Conservation (phyloP, 2,113 vertebrate species). For the Heterotis niloticus region DNA sequence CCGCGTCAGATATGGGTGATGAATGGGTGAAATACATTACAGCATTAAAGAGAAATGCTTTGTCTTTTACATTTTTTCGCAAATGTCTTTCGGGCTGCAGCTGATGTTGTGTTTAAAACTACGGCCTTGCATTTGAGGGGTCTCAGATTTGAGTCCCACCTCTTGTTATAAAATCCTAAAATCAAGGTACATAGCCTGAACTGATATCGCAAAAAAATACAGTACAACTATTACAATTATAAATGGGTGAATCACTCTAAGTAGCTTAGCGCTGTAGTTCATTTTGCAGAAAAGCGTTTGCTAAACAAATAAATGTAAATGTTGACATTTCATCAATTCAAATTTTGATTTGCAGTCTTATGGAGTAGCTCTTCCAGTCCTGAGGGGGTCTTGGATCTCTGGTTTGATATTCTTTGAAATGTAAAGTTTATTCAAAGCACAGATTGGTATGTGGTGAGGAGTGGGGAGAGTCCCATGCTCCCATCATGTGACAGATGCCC, state of each 20-base stretch:
- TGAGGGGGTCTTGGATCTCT: not conserved
- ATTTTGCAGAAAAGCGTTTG: no score
- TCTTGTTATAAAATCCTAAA: no score
- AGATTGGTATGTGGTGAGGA: not conserved
- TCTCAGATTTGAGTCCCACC: no score
- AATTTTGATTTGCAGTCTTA: not conserved
- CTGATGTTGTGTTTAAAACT: no score
- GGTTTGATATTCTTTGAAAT: not conserved
- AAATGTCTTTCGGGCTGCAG: not conserved
- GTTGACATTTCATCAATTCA: no score
- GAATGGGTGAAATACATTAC: not conserved
- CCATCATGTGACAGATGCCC: constrained; percentile 19
- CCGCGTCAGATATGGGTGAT: not conserved
- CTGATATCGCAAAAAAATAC: no score
- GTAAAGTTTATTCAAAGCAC: not conserved
- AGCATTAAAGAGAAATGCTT: not conserved
- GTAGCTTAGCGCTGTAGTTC: no score
- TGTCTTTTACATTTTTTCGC: not conserved
- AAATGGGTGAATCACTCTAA: no score
- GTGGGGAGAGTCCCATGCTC: not conserved
- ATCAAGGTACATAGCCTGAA: no score
- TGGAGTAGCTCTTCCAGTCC: not conserved
- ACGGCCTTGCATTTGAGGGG: no score
- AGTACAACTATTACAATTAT: no score
- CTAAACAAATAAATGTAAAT: no score